These are phyloP conservation scores for Riparia riparia DNA, from an alignment of 2,113 vertebrate species.

Conservation along the genomic window DNA sequence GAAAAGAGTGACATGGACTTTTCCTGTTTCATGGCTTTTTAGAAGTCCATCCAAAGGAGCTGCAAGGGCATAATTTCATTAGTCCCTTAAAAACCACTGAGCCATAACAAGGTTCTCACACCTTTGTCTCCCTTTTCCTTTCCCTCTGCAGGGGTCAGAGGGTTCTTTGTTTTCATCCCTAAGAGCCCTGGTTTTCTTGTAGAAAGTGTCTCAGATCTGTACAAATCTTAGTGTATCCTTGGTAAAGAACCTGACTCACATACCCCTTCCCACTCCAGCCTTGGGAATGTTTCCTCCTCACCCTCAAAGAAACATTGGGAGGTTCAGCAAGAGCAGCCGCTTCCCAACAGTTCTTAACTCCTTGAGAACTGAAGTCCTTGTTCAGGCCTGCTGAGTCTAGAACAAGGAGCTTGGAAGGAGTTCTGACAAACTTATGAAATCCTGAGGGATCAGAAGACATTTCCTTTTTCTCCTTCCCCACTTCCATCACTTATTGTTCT, in stretches of 20 bases:
- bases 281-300: neutral
- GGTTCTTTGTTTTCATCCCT: neutral
- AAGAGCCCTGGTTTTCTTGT: neutral
- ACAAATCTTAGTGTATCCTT: neutral
- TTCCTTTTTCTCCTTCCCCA: neutral
- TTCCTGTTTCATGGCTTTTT: neutral
- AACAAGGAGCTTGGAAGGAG: neutral
- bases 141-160: neutral
- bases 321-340: neutral
- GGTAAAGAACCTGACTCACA: neutral
- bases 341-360: slow-evolving; percentile 6
- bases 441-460: neutral
- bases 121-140: neutral
- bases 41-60: neutral
- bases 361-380: neutral
- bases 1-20: neutral
- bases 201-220: neutral
- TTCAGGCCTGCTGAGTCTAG: neutral
- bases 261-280: neutral
- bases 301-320: neutral
- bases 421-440: neutral
- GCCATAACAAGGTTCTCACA: neutral
- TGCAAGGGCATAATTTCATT: neutral
- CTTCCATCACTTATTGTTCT: neutral
- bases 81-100: neutral